Conservation (phyloP, 2,888 invertebrate species). For the Argyresthia goedartella region DNA sequence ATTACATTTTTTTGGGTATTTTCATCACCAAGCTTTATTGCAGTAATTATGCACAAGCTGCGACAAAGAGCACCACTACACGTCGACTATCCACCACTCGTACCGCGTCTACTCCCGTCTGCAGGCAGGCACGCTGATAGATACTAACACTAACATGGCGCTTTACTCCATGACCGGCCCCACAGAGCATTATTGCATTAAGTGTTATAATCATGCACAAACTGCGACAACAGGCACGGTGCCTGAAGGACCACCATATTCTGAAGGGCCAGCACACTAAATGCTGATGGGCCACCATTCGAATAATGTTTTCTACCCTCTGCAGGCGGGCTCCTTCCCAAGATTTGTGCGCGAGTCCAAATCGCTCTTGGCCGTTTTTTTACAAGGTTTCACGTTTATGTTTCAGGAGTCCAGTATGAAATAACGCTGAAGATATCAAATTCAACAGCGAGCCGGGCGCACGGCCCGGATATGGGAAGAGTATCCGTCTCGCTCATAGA, state of each 20-base stretch:
- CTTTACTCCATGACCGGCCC: constrained; percentile 79
- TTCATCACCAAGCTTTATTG: constrained; percentile 85
- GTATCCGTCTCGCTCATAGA: constrained; percentile 77
- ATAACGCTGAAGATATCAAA: constrained; percentile 81
- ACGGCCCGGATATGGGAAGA: constrained; percentile 85
- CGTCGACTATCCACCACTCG: constrained; percentile 77
- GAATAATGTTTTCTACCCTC: constrained; percentile 58
- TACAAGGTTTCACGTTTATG: background rate
- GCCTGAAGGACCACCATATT: constrained; percentile 33
- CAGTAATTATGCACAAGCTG: constrained; percentile 77
- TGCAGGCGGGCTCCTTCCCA: constrained; percentile 53
- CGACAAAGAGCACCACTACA: constrained; percentile 73
- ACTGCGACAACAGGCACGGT: constrained; percentile 77
- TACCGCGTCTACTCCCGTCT: constrained; percentile 63
- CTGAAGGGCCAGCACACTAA: too few species aligned
- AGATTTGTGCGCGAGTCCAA: too few species aligned
- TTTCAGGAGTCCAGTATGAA: constrained; percentile 82
- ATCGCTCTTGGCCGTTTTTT: too few species aligned
- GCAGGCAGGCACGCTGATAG: constrained; percentile 45
- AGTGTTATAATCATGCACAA: constrained; percentile 67
- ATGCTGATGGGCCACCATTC: constrained; percentile 77
- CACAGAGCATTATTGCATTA: constrained; percentile 82
- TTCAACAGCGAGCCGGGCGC: constrained; percentile 76
- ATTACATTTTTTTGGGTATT: too few species aligned
- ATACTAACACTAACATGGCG: constrained; percentile 62